Conservation (phyloP, 1,140 invertebrate genomes). For the Heliothis virescens region DNA sequence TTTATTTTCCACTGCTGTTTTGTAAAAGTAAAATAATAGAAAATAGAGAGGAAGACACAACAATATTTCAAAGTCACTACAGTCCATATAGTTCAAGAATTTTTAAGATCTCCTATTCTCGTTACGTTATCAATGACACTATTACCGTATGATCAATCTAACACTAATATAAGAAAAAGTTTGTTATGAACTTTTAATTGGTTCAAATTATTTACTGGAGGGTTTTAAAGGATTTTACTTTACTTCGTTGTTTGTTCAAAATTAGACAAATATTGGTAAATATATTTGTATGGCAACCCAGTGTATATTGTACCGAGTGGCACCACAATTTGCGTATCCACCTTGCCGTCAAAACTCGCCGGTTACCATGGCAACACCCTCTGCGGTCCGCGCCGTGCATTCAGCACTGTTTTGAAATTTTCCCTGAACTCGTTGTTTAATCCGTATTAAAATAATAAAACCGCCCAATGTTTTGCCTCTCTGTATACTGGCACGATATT, state of each 20-base stretch:
- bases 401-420: conserved; percentile 76
- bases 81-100: too few species aligned
- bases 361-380: conserved; percentile 81
- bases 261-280: background rate
- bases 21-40: too few species aligned
- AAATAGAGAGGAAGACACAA: too few species aligned
- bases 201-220: too few species aligned
- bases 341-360: conserved; percentile 69
- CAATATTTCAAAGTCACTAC: too few species aligned
- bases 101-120: too few species aligned
- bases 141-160: too few species aligned
- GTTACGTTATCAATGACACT: too few species aligned
- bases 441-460: conserved; percentile 81
- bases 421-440: conserved; percentile 73
- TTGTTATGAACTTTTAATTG: too few species aligned
- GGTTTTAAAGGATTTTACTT: too few species aligned
- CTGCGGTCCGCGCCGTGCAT: conserved; percentile 69
- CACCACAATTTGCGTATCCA: conserved; percentile 68
- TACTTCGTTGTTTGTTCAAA: background rate
- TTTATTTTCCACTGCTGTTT: background rate
- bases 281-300: conserved; percentile 31
- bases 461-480: conserved; percentile 63
- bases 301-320: conserved; percentile 47
- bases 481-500: conserved; percentile 42
- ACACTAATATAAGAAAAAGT: too few species aligned